These are phyloP conservation scores for Pica pica DNA, from an alignment of 2,113 vertebrate species.

Conservation along the genomic window DNA sequence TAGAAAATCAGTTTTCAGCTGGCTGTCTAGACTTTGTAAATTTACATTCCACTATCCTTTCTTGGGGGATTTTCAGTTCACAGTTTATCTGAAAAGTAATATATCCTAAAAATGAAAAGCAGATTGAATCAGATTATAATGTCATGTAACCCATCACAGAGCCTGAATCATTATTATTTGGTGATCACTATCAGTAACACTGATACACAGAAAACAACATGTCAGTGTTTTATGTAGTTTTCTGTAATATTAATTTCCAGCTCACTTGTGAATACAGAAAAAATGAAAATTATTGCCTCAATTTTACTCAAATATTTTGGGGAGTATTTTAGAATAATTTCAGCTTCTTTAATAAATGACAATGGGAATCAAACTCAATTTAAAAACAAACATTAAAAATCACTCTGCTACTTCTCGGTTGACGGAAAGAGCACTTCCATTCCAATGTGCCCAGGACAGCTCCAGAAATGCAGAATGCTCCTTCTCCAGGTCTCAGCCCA, in stretches of 20 bases:
- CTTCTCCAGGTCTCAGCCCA: background rate
- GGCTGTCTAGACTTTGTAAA: slow-evolving; percentile 24
- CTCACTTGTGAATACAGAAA: background rate
- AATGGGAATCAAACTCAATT: background rate
- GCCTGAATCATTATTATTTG: slow-evolving; percentile 25
- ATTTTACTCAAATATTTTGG: background rate
- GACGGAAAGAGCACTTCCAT: background rate
- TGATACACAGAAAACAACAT: slow-evolving; percentile 18
- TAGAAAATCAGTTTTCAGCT: slow-evolving; percentile 43
- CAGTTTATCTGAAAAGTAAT: slow-evolving; percentile 52
- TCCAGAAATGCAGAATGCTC: background rate
- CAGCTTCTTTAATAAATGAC: background rate
- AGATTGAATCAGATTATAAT: slow-evolving; percentile 39
- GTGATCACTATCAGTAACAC: slow-evolving; percentile 44
- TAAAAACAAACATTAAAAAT: background rate
- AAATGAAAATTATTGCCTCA: background rate
- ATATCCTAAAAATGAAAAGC: slow-evolving; percentile 59
- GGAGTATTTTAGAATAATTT: background rate
- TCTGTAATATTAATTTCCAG: background rate
- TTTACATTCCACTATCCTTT: slow-evolving; percentile 10
- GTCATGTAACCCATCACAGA: background rate
- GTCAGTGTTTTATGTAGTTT: background rate
- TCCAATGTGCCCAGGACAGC: background rate
- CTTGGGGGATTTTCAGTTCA: slow-evolving; percentile 13
- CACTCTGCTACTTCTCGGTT: background rate